phyloP scores from a whole-genome alignment of 2,113 vertebrate genomes.

The Coryphaenoides rupestris region DNA sequence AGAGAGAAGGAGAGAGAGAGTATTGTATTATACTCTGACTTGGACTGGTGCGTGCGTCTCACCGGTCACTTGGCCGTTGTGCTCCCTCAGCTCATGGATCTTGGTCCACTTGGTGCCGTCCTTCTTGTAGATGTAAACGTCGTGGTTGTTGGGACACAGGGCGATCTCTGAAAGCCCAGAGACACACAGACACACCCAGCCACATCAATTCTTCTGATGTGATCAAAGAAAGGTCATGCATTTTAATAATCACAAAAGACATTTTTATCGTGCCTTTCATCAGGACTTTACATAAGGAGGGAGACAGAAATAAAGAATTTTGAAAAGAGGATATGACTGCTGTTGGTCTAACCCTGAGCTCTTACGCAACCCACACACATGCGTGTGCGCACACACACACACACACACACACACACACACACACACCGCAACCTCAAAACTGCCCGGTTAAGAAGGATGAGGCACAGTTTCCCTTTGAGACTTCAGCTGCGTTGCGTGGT shows the following conservation, averaged over 20 bases:
- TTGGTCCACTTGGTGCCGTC: slow-evolving; percentile 87
- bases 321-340: no score
- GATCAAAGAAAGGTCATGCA: no score
- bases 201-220: background rate
- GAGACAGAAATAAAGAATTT: no score
- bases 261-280: no score
- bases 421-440: slow-evolving; percentile 52
- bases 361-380: no score
- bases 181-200: slow-evolving; percentile 1
- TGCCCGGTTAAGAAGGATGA: slow-evolving; percentile 23
- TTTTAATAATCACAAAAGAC: no score
- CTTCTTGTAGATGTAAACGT: slow-evolving; percentile 96
- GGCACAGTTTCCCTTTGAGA: slow-evolving; percentile 19
- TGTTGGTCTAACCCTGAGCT: no score
- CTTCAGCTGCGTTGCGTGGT: no score
- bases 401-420: slow-evolving; percentile 8
- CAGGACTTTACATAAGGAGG: no score
- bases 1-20: no score
- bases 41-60: slow-evolving; percentile 30
- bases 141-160: slow-evolving; percentile 96
- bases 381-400: background rate
- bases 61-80: slow-evolving; percentile 98
- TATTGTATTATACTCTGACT: no score
- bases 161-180: slow-evolving; percentile 80
- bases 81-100: slow-evolving; percentile 93